phyloP scores from a whole-genome alignment of 2,888 invertebrate genomes.

The Bombylius major region DNA sequence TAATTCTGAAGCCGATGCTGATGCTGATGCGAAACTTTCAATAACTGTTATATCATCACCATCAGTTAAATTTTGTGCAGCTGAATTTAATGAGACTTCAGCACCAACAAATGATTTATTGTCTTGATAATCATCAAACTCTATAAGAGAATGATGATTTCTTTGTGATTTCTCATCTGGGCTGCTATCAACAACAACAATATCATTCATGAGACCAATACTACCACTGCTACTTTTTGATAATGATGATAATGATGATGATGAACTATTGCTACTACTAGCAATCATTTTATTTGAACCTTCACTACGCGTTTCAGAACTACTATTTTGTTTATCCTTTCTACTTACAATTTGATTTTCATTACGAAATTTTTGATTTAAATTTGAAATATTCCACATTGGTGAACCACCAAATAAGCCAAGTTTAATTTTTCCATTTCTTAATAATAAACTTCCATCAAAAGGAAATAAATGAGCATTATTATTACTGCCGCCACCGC shows the following conservation, averaged over 20 bases:
- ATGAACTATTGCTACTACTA: background rate
- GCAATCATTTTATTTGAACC: too few relatives aligned
- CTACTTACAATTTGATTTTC: background rate
- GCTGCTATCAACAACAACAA: slow-evolving; percentile 27
- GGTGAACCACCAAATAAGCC: slow-evolving; percentile 53
- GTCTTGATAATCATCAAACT: slow-evolving; percentile 47
- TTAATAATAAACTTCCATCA: slow-evolving; percentile 32
- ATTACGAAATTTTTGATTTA: background rate
- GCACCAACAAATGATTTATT: slow-evolving; percentile 42
- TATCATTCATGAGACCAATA: slow-evolving; percentile 12
- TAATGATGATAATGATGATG: background rate
- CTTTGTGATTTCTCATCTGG: slow-evolving; percentile 35
- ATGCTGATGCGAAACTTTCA: slow-evolving; percentile 37
- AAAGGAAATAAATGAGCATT: slow-evolving; percentile 5
- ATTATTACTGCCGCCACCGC: slow-evolving; percentile 13
- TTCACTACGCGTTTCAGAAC: too few relatives aligned
- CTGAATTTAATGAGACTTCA: slow-evolving; percentile 45
- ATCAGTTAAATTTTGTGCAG: slow-evolving; percentile 43
- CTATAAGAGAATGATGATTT: slow-evolving; percentile 31
- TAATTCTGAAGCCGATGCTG: slow-evolving; percentile 35
- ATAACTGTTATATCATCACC: slow-evolving; percentile 46
- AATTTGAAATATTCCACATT: slow-evolving; percentile 41
- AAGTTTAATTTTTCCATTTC: slow-evolving; percentile 46
- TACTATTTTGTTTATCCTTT: background rate
- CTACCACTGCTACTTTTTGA: background rate